Base-by-base conservation (phyloP, 2,113 vertebrate species). In the Chlamydotis undulata region DNA sequence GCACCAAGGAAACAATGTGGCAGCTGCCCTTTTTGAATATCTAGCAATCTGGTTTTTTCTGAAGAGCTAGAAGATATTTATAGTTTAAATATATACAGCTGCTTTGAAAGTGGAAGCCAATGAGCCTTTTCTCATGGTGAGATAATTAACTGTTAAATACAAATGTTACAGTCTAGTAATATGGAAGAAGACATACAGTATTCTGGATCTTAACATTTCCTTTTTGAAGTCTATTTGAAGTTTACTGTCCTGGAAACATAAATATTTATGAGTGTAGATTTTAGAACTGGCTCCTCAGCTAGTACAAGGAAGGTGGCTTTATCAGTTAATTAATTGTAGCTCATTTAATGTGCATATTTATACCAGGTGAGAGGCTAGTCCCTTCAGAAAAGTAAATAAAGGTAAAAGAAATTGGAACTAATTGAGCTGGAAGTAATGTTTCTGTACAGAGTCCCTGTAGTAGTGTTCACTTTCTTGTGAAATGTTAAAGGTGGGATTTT, bases 11-110 rank as follows among this genome's bases (percentile, higher is more conserved):
- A 97, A 90, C 96, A 97, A 78, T 95, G 92, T 96, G 93, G 83
- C 87, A 96, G 68, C 89, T 97, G 89, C 97, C 97, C 93, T 97
- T 98, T 97, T 95, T 53, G 82, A 76, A 96, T 88, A 84, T 89
- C 90, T 86, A 84, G 74, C 93, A 81, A 88, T 95, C 93, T 94
- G 47, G 41, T 97, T 85, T 97, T 97, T 93, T n/a, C 83, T 83
- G 79, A 89, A 96, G 64, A 90, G 37, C 47, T 57, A 84, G 76
- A 78, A 87, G 67, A 84, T 97, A 91, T 77, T 95, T 95, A 73
- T 94, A 86, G 85, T 90, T 96, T 43, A 70, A 74, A 70, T 57
- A 25, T 75, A 89, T 81, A 52, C 50, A 73, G 83, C 47, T 89
- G 5, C 91, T 94, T 97, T 85, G 49, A 82, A 97, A 91, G 95